These are phyloP conservation scores for Ormyrus thymus DNA, from an alignment of 2,888 invertebrate genomes.

Conservation along the genomic window DNA sequence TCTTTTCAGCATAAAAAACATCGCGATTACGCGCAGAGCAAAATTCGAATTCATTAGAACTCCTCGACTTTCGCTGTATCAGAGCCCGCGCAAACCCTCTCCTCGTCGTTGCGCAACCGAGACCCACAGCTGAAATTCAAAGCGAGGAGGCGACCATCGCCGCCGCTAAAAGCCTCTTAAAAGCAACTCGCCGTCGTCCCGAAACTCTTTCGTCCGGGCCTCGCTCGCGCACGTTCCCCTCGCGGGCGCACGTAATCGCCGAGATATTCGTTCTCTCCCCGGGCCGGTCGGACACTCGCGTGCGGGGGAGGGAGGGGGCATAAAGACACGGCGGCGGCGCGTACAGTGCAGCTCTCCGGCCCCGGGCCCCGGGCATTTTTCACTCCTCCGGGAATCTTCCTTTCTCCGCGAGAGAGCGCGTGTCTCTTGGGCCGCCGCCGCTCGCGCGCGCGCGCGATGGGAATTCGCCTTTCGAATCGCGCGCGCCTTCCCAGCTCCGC, in stretches of 20 bases:
- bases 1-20: no score
- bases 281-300: constrained; percentile 6
- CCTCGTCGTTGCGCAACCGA: no score
- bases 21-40: no score
- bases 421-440: not conserved
- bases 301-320: not conserved
- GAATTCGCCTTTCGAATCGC: constrained; percentile 61
- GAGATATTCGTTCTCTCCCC: constrained; percentile 33
- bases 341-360: no score
- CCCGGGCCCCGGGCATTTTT: constrained; percentile 50
- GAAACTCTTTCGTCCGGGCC: not conserved
- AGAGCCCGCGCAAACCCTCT: no score
- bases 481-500: constrained; percentile 19
- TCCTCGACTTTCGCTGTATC: no score
- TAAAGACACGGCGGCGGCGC: not conserved
- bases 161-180: no score
- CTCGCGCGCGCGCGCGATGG: constrained; percentile 45
- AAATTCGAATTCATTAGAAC: no score
- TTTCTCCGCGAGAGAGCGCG: constrained; percentile 58
- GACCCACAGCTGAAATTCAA: not conserved
- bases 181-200: no score
- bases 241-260: constrained; percentile 10
- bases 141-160: not conserved
- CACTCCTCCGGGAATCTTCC: constrained; percentile 64
- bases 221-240: not conserved